Conservation (phyloP, 1,140 invertebrate species). For the Polyergus mexicanus region DNA sequence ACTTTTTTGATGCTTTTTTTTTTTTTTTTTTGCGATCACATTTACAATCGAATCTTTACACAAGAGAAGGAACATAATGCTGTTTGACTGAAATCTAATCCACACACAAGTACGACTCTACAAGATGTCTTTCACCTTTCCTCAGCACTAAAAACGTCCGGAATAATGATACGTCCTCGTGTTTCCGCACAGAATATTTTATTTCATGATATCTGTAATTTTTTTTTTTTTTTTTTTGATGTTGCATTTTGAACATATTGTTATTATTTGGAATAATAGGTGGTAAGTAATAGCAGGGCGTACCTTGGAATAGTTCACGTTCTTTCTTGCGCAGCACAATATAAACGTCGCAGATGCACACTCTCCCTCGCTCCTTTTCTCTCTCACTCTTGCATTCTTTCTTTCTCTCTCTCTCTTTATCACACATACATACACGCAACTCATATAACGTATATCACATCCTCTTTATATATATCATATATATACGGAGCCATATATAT, state of each 20-base stretch:
- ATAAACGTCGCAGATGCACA: slow-evolving; percentile 86
- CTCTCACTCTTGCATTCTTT: slow-evolving; percentile 18
- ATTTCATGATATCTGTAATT: slow-evolving; percentile 83
- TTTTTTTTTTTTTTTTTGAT: slow-evolving; percentile 78
- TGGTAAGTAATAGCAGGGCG: slow-evolving; percentile 86
- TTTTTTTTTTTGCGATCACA: too few relatives aligned
- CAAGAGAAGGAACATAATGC: slow-evolving; percentile 10
- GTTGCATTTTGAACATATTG: slow-evolving; percentile 84
- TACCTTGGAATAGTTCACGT: slow-evolving; percentile 87
- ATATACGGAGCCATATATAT: slow-evolving; percentile 73
- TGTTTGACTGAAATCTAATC: slow-evolving; percentile 48
- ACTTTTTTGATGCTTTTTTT: slow-evolving; percentile 41
- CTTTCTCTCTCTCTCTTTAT: slow-evolving; percentile 44
- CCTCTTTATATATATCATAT: slow-evolving; percentile 69
- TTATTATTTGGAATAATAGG: slow-evolving; percentile 85
- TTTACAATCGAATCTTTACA: slow-evolving; percentile 51
- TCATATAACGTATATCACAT: slow-evolving; percentile 77
- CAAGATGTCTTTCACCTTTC: slow-evolving; percentile 85
- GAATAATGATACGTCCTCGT: slow-evolving; percentile 86
- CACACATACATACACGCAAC: slow-evolving; percentile 64
- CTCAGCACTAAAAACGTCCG: slow-evolving; percentile 87
- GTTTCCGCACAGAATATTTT: slow-evolving; percentile 86
- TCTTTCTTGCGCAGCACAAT: slow-evolving; percentile 87
- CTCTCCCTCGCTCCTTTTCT: slow-evolving; percentile 75
- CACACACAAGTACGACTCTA: slow-evolving; percentile 72